Evolutionary conservation across 2,797 vertebrate species (phyloP), one percentile per base, ranked within the genome.

Genomic region (Pagetopsis macropterus): DNA sequence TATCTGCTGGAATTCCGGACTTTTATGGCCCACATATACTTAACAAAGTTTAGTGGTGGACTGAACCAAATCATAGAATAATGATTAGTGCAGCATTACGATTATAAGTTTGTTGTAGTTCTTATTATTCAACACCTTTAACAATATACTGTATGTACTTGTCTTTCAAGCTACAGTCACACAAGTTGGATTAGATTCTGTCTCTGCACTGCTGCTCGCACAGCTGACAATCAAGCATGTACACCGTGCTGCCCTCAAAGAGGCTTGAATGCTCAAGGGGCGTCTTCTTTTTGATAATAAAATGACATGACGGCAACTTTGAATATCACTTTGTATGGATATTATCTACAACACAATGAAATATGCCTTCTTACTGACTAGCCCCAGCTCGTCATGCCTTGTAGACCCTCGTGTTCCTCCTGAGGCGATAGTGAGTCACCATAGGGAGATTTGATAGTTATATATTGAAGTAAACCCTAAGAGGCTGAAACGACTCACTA

Each of bases 161-260:
- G 50, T 51, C 44, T 64, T 74, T 58, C 64, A 49, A 59, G 27
- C 40, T 73, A 7, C 21, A 64, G 37, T 81, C 61, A 56, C 37
- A 58, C 57, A 79, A 74, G 54, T 67, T 44, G 61, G 78, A 76
- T 78, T 59, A 82, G 16, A 76, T 79, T 83, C 60, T 62, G 15
- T 72, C 44, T 57, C 27, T 3, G 43, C 16, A 1, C 59, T 46
- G n/a, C 48, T 48, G 55, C 54, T 70, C 70, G 60, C 49, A 76
- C 51, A 70, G 21, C 66, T 70, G 66, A 74, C 75, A 76, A 21
- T 70, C 56, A 61, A 70, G 52, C 54, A 60, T 11, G 6, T 15
- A 12, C 41, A 27, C 13, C 3, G 12, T 19, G n/a, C 63, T 37
- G 15, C 71, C 60, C 51, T 65, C 59, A 61, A 31, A 61, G 23